Base-by-base conservation (phyloP, 2,113 vertebrate genomes). In the Neodontobutis hainanensis region DNA sequence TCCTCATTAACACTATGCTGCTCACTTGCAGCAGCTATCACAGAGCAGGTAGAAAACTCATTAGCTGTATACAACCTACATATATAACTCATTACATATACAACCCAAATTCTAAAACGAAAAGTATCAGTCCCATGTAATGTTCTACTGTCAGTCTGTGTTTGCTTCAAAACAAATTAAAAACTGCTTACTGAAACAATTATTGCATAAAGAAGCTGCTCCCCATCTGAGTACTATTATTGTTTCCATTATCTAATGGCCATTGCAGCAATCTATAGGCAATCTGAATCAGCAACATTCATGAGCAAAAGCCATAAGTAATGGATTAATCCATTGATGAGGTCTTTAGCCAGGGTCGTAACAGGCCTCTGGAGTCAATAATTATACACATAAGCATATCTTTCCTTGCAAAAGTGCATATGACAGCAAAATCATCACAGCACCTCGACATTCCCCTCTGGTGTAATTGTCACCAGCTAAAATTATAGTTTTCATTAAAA, bases 401-500 rank as follows among this genome's bases (percentile, higher is more conserved):
- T 92, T n/a, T 89, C 89, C 90, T 92, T 90, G 82, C 79, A 87
- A 90, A 92, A 92, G 86, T 88, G 91, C 91, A 85, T 19, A 87
- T 78, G 19, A 71, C 82, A 85, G 92, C 91, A 92, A 90, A 92
- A 90, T 82, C 89, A 81, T 84, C 83, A 68, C 71, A 63, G 82
- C 82, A 85, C 84, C 85, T 85, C 92, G 91, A 92, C 85, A 93
- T 86, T 80, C 89, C 89, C 87, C 89, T 42, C 81, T 61, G 79
- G 90, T 88, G 88, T 87, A 91, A 92, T 92, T 92, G 89, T 90
- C 80, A 87, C 85, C 85, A 87, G 85, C 75, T 87, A 86, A 73
- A 93, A 92, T 92, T 87, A 93, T 92, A 89, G 92, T 92, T 93
- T 93, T 92, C 91, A 93, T 93, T 93, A 93, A 91, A 91, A 83